A percentile compares a stretch with the other conserved stretches of the same genome.
phyloP scores from a whole-genome alignment of 2,888 invertebrate species.

The Mythimna vitellina region DNA sequence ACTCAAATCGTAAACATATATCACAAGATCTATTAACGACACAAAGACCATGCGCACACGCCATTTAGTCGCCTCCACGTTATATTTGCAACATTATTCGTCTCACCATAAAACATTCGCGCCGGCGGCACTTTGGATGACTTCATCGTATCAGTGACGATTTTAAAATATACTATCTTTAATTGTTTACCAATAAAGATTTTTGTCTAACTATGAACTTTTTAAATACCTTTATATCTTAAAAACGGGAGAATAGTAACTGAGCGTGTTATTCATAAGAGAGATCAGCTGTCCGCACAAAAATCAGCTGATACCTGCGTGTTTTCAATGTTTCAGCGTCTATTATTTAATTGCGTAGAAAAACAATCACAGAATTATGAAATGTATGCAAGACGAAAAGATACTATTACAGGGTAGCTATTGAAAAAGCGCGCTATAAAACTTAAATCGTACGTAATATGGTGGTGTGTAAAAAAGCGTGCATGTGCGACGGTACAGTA shows the following conservation, averaged over 20 bases:
- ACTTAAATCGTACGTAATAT: constrained; percentile 72
- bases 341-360: constrained; percentile 73
- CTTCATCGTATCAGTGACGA: constrained; percentile 50
- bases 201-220: background rate
- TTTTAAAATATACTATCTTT: constrained; percentile 37
- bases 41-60: constrained; percentile 68
- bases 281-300: constrained; percentile 68
- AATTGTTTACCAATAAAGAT: constrained; percentile 27
- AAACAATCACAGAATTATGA: constrained; percentile 62
- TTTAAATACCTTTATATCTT: constrained; percentile 13
- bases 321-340: constrained; percentile 62
- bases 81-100: constrained; percentile 62
- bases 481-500: constrained; percentile 69
- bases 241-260: constrained; percentile 25
- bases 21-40: constrained; percentile 76
- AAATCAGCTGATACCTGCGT: constrained; percentile 73
- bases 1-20: constrained; percentile 74
- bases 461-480: constrained; percentile 71
- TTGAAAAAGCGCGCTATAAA: constrained; percentile 67
- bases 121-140: constrained; percentile 41
- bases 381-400: constrained; percentile 38
- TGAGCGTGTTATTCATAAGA: constrained; percentile 53
- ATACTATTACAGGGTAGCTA: constrained; percentile 54
- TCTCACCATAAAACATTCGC: constrained; percentile 57
- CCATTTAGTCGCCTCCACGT: constrained; percentile 66